Evolutionary conservation across 2,888 invertebrate genomes (phyloP).

Genomic region (Microdon myrmicae): DNA sequence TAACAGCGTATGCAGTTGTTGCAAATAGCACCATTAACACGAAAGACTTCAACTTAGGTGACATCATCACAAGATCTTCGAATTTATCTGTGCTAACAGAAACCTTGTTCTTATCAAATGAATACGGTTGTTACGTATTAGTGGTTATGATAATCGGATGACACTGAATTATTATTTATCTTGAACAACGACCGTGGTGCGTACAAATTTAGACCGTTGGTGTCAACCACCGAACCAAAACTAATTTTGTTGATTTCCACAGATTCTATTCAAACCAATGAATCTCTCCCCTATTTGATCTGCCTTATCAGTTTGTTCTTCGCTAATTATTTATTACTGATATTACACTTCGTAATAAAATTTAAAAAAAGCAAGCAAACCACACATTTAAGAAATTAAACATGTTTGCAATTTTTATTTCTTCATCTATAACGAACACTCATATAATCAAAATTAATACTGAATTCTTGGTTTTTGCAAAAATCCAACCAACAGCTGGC

Average conservation of each 20-base stretch:
- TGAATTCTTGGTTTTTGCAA: no score
- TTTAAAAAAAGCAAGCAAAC: no score
- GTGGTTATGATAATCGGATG: slow-evolving; percentile 15
- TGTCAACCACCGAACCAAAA: slow-evolving; percentile 56
- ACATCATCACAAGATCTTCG: slow-evolving; percentile 19
- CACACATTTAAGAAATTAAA: no score
- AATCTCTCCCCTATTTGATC: slow-evolving; percentile 1
- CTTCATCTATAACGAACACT: no score
- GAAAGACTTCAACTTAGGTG: slow-evolving; percentile 19
- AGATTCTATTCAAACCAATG: slow-evolving; percentile 28
- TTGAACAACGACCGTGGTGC: background rate
- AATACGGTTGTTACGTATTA: slow-evolving; percentile 3
- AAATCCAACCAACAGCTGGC: no score
- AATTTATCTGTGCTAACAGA: background rate
- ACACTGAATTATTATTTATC: slow-evolving; percentile 15
- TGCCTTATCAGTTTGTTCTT: slow-evolving; percentile 35
- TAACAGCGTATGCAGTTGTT: slow-evolving; percentile 58
- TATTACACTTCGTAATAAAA: no score
- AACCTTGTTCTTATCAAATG: slow-evolving; percentile 1
- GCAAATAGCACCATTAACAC: slow-evolving; percentile 37
- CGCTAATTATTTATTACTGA: slow-evolving; percentile 30
- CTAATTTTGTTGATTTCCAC: slow-evolving; percentile 55
- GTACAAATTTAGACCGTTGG: slow-evolving; percentile 45
- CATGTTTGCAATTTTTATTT: no score
- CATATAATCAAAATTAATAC: no score